Conservation (phyloP, 1,140 invertebrate species). For the Bombus polaris region DNA sequence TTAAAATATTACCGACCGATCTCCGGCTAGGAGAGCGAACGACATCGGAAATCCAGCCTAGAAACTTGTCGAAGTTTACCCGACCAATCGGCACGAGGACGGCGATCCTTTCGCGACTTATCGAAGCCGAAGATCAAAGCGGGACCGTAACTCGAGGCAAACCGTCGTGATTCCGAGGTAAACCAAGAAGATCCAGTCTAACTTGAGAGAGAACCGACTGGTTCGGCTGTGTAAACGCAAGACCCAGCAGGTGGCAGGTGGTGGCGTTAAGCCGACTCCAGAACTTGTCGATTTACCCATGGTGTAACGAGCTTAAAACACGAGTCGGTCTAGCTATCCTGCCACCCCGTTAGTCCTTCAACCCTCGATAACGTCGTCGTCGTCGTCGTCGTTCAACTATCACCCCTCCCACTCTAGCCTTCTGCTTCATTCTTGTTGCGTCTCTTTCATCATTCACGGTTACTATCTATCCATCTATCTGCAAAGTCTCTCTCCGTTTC, state of each 20-base stretch:
- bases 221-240: constrained; percentile 57
- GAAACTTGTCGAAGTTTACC: constrained; percentile 63
- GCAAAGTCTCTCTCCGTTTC: constrained; percentile 32
- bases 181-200: constrained; percentile 65
- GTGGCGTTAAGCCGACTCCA: constrained; percentile 39
- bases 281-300: constrained; percentile 54
- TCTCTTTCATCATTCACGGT: not conserved
- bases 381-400: not conserved
- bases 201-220: constrained; percentile 30
- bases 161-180: constrained; percentile 69
- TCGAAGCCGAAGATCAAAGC: constrained; percentile 71
- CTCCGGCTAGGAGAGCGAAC: constrained; percentile 8
- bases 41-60: constrained; percentile 40
- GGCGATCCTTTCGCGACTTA: constrained; percentile 65
- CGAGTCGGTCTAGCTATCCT: not conserved
- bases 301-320: constrained; percentile 59
- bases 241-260: constrained; percentile 48
- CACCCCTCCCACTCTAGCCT: not conserved
- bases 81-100: constrained; percentile 54
- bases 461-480: constrained; percentile 1
- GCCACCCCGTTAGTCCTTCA: not conserved
- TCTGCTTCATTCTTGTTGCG: not conserved
- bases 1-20: constrained; percentile 32
- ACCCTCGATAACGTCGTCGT: not conserved
- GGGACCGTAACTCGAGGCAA: constrained; percentile 62